Evolutionary conservation across 1,140 invertebrate species (phyloP).

Genomic region (Periplaneta americana): DNA sequence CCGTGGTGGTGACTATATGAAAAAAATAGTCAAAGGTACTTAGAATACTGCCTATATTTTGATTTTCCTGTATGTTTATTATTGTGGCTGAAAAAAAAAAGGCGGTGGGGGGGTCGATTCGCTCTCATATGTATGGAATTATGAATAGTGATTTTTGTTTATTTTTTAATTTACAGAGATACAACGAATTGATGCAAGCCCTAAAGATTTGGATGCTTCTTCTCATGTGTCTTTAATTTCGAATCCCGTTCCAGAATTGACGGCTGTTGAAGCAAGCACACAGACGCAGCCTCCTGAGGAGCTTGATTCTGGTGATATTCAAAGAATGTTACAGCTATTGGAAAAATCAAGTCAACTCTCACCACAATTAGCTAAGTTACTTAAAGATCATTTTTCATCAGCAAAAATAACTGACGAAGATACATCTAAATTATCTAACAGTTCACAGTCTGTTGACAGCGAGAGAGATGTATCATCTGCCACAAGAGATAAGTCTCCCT

Average conservation of each 20-base stretch:
- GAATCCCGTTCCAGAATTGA: not conserved
- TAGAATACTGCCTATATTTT: no score
- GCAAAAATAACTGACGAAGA: not conserved
- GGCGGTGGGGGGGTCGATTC: no score
- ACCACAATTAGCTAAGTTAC: not conserved
- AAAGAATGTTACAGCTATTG: conserved; percentile 3
- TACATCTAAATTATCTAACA: not conserved
- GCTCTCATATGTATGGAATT: no score
- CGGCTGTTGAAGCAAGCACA: not conserved
- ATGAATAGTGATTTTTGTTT: not conserved
- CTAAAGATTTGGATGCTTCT: not conserved
- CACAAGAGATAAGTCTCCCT: not conserved
- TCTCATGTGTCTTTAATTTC: not conserved
- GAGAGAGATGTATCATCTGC: not conserved
- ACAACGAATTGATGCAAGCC: not conserved
- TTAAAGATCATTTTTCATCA: conserved; percentile 1
- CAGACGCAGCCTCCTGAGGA: not conserved
- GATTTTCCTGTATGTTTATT: no score
- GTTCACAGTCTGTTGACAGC: not conserved
- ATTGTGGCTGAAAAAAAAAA: no score
- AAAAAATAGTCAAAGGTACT: no score
- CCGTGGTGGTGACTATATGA: no score
- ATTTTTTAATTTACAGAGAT: not conserved
- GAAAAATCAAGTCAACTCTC: conserved; percentile 3
- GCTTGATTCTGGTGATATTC: not conserved